Evolutionary conservation across 1,140 invertebrate genomes (phyloP), one percentile per base, ranked within the genome.

Genomic region (Neodiprion lecontei): DNA sequence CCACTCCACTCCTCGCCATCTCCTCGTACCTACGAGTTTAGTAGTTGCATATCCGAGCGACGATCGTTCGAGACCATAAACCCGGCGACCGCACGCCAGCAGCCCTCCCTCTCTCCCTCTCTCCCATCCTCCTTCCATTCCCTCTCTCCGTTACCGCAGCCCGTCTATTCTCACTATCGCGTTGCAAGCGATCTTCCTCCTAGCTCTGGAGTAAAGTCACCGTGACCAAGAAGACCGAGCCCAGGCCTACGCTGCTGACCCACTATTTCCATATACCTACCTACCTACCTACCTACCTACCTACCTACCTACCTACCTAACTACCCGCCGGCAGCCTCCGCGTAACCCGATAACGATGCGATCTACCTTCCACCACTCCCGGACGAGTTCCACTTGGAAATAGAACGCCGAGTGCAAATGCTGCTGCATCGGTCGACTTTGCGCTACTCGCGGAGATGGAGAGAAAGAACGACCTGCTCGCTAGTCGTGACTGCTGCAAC

Each of bases 1-100:
- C 69, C n/a, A 28, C 28, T 7, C 67, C 67, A 68, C 77, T 77
- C 71, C 72, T 40, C 71, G 48, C 28, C 65, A 68, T 67, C 73
- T 14, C 70, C 70, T 66, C 68, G 40, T 74, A 61, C 67, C 70
- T 5, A 40, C n/a, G 28, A 12, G 53, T 61, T 61, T 17, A 17
- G 28, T 40, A 40, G 53, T 61, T 61, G 53, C 5, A 61, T 61
- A 61, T 61, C 53, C 53, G 53, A 61, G n/a, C 11, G n/a, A 9
- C 53, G 53, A 61, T 61, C 53, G 11, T 40, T 40, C 28, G 28
- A 40, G 28, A 40, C 28, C 28, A 40, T 40, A 40, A 40, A 40
- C 28, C 28, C 28, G 28, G 28, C 28, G 28, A 40, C 28, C 28
- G 28, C 28, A 40, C 28, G 28, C 28, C 28, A 40, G 28, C 53